Percentiles rank a stretch among this genome's conserved stretches.
These are phyloP conservation scores for Poeciliopsis turneri DNA, from an alignment of 2,797 vertebrate species.

Conservation along the genomic window DNA sequence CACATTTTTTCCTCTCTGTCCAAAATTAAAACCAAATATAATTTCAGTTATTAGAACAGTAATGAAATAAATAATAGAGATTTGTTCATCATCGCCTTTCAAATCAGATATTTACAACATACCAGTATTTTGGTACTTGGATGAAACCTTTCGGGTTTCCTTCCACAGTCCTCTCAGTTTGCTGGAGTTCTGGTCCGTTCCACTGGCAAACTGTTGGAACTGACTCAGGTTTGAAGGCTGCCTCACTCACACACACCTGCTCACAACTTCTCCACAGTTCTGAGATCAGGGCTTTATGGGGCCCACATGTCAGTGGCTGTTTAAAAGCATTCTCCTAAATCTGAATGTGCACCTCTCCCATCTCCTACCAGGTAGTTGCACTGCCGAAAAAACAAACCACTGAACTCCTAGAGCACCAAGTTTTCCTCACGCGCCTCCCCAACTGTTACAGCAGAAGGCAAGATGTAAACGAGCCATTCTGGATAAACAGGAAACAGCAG, in stretches of 20 bases:
- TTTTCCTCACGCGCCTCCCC: not conserved
- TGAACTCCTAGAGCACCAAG: not conserved
- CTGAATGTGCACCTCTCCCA: not conserved
- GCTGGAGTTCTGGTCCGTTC: not conserved
- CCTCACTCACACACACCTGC: not conserved
- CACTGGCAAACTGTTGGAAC: not conserved
- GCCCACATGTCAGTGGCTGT: too few relatives aligned
- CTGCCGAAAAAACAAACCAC: not conserved
- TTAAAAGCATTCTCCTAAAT: not conserved
- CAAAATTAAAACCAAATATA: too few relatives aligned
- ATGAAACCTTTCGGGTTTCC: not conserved
- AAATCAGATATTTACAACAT: not conserved
- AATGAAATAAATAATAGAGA: too few relatives aligned
- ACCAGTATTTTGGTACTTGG: not conserved
- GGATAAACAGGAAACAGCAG: not conserved
- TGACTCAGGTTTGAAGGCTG: too few relatives aligned
- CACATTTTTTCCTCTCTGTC: too few relatives aligned
- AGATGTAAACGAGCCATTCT: not conserved
- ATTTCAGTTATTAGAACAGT: too few relatives aligned
- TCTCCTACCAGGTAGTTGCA: not conserved
- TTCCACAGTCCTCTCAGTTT: not conserved
- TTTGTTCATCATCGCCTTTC: not conserved
- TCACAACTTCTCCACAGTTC: not conserved
- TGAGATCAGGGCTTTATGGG: not conserved
- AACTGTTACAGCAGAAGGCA: not conserved